Evolutionary conservation across 2,888 invertebrate genomes (phyloP), one percentile per base, ranked within the genome.

Genomic region (Achlya flavicornis): DNA sequence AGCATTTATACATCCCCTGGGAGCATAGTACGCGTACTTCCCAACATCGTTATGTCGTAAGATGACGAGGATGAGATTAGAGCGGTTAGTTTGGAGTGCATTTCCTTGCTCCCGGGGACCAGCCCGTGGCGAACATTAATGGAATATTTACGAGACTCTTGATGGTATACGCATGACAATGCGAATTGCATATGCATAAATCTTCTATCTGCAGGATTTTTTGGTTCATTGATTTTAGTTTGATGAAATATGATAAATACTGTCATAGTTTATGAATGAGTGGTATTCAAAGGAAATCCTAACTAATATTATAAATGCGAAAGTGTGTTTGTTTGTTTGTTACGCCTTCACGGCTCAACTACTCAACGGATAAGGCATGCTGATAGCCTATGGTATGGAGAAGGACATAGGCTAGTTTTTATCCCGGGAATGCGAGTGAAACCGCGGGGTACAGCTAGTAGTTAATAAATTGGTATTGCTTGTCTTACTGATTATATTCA

Each of bases 41-140:
- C 48, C 10, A 48, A 48, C 48, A 48, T 48, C 61, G 67, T 74
- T 72, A 74, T 73, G 66, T 69, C 67, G 69, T 78, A 76, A 81
- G 82, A 81, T 77, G 78, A 78, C 79, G 77, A 71, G 77, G 72
- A 71, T 73, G 74, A 78, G 84, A 80, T 77, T 72, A 78, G 70
- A 66, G 66, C 68, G 65, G 73, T 79, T 79, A 78, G 71, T 70
- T 73, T 74, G 72, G 70, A 85, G 87, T 86, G 86, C 86, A 84
- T 83, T 84, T 79, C 78, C 81, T 77, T 83, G 84, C 84, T 81
- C 64, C 66, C 64, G 68, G 72, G 71, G 62, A 67, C 64, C 69
- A 61, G 64, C 58, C 61, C 53, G 58, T 66, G 65, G 69, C 69
- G 61, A 69, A 74, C 67, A 70, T 78, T 79, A 79, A 79, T 81